Evolutionary conservation across 1,140 invertebrate genomes (phyloP).

Genomic region (Drosophila miranda): DNA sequence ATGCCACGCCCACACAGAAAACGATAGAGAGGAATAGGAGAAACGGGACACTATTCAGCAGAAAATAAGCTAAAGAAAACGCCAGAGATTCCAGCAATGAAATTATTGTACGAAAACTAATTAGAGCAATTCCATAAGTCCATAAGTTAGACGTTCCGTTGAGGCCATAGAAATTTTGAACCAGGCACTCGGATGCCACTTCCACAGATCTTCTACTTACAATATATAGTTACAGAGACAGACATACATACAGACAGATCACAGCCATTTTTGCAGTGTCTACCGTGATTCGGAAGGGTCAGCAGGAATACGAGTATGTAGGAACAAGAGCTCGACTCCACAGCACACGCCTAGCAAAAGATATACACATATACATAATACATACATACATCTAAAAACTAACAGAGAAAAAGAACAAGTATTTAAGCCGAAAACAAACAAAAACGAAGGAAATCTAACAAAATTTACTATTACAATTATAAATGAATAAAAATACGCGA

Average conservation of each 20-base stretch:
- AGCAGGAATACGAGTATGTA: neutral
- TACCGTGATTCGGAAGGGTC: conserved; percentile 41
- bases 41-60: conserved; percentile 34
- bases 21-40: neutral
- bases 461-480: conserved; percentile 70
- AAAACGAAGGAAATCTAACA: conserved; percentile 51
- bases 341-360: conserved; percentile 58
- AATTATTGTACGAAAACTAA: conserved; percentile 73
- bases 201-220: conserved; percentile 35
- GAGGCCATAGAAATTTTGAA: conserved; percentile 70
- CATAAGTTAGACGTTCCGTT: conserved; percentile 62
- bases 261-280: conserved; percentile 54
- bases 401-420: conserved; percentile 43
- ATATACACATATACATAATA: conserved; percentile 31
- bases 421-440: conserved; percentile 77
- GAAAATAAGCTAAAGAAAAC: conserved; percentile 33
- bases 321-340: conserved; percentile 29
- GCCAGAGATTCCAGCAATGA: conserved; percentile 74
- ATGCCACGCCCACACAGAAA: conserved; percentile 41
- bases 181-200: conserved; percentile 46
- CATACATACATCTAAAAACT: conserved; percentile 9
- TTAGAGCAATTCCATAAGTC: conserved; percentile 79
- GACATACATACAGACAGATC: conserved; percentile 27
- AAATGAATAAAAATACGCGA: conserved; percentile 68
- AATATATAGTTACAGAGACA: conserved; percentile 30